These are phyloP conservation scores for Spilosoma lubricipeda DNA, from an alignment of 2,888 invertebrate species.

Conservation along the genomic window DNA sequence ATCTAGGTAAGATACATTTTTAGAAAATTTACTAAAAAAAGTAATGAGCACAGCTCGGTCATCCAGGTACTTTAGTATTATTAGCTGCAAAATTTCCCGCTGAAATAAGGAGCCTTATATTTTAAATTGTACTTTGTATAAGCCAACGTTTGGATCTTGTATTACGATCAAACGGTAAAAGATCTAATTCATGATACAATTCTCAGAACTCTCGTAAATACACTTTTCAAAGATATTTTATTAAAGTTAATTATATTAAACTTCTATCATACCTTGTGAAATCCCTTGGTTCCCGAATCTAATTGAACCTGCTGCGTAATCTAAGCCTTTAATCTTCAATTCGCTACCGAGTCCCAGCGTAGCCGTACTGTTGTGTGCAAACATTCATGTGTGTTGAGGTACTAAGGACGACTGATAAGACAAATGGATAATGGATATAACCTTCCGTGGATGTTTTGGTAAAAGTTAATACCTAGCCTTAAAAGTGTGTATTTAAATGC, in stretches of 20 bases:
- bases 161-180: not conserved
- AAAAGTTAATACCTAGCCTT: not conserved
- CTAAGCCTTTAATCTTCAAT: constrained; percentile 22
- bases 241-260: not conserved
- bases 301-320: constrained; percentile 18
- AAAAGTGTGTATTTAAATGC: not conserved
- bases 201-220: not conserved
- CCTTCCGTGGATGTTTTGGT: constrained; percentile 18
- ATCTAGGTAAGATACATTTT: no score
- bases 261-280: constrained; percentile 8
- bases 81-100: not conserved
- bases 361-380: constrained; percentile 23
- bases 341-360: constrained; percentile 9
- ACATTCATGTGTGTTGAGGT: constrained; percentile 31
- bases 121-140: not conserved
- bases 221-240: not conserved
- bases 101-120: not conserved
- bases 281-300: constrained; percentile 11
- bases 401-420: constrained; percentile 31
- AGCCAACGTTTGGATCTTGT: not conserved
- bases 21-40: no score
- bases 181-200: not conserved
- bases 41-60: no score
- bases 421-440: constrained; percentile 33
- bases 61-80: no score